Percentiles rank a stretch among this genome's conserved stretches.
Evolutionary conservation across 2,113 vertebrate species (phyloP).

Genomic region (Elgaria multicarinata): DNA sequence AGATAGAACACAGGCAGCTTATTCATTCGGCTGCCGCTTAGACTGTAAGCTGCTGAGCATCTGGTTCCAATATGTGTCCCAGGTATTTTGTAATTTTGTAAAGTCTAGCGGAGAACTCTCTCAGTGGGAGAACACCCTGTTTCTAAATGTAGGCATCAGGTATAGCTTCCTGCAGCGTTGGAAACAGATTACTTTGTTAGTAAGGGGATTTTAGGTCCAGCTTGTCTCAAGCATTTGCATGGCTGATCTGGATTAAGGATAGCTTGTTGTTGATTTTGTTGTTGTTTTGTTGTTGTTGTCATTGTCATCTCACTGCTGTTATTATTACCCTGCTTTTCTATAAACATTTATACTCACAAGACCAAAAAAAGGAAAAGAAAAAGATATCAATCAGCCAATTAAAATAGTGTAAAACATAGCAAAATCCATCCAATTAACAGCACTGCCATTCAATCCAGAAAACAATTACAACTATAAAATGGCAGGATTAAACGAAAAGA

Average conservation of each 20-base stretch:
- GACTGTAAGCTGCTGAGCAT: background rate
- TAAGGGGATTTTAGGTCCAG: too few species aligned
- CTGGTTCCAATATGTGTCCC: background rate
- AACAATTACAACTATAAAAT: background rate
- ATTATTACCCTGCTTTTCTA: background rate
- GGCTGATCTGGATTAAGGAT: background rate
- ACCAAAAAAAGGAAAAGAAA: too few species aligned
- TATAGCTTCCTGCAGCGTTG: background rate
- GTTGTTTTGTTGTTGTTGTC: background rate
- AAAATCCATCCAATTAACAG: background rate
- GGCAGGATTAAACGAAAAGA: background rate
- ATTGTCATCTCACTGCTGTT: background rate
- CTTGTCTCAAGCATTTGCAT: background rate
- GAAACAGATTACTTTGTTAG: background rate
- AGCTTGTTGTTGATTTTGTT: too few species aligned
- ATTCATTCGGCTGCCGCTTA: background rate
- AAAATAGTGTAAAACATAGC: background rate
- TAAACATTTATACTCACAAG: background rate
- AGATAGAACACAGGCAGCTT: slow-evolving; percentile 21
- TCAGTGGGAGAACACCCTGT: too few species aligned
- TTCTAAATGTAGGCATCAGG: background rate
- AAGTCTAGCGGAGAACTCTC: background rate
- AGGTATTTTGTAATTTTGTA: background rate
- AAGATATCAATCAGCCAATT: background rate
- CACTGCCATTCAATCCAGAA: background rate